These are phyloP conservation scores for Popillia japonica DNA, from an alignment of 1,140 invertebrate genomes.

Conservation along the genomic window DNA sequence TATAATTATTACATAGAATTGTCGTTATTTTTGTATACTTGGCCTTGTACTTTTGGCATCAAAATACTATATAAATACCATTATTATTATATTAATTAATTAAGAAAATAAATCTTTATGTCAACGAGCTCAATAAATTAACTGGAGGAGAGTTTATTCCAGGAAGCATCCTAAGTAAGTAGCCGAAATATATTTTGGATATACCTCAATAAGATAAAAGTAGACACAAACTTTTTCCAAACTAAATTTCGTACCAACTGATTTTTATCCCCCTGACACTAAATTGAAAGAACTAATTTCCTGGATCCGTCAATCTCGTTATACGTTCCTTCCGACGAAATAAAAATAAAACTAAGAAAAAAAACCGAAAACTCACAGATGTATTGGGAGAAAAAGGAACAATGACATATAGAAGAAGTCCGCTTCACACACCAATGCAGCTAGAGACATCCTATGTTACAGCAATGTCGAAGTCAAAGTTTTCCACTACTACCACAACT, in stretches of 20 bases:
- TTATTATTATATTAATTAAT: no score
- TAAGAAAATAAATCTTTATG: no score
- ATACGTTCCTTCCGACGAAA: constrained; percentile 15
- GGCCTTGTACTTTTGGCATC: no score
- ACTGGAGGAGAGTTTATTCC: no score
- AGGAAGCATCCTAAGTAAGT: no score
- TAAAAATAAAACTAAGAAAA: constrained; percentile 19
- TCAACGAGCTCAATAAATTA: no score
- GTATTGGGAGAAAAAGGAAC: neutral
- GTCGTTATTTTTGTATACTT: no score
- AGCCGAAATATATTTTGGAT: no score
- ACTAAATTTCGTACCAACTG: constrained; percentile 30
- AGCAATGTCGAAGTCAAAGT: neutral
- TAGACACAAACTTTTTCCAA: neutral
- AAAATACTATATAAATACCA: no score
- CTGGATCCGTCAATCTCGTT: constrained; percentile 25
- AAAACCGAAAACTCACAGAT: constrained; percentile 15
- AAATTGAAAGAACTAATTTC: constrained; percentile 41
- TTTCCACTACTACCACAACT: neutral
- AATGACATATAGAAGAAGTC: neutral
- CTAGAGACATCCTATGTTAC: neutral
- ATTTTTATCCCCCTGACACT: neutral
- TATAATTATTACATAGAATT: no score
- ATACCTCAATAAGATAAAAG: no score
- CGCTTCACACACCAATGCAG: neutral